These are phyloP conservation scores for Anoura caudifer DNA, from an alignment of 2,113 vertebrate species.

Conservation along the genomic window DNA sequence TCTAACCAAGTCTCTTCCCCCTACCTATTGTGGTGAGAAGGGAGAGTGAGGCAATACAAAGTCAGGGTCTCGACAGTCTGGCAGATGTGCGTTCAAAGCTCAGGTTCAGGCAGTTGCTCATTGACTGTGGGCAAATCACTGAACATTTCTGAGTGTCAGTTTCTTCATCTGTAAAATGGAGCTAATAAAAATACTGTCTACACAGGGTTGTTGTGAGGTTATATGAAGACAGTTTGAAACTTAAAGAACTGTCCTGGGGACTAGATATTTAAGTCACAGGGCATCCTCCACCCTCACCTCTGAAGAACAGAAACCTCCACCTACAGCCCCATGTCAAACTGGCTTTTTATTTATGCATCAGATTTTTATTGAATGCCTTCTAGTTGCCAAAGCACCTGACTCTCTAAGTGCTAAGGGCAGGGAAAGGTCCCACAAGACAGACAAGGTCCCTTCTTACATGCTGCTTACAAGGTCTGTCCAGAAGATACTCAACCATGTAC, in stretches of 20 bases:
- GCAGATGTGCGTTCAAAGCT: neutral
- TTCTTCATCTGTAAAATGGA: neutral
- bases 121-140: neutral
- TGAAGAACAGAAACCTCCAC: neutral
- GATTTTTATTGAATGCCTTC: neutral
- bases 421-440: neutral
- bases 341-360: neutral
- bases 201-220: neutral
- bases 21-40: neutral
- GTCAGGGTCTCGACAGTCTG: neutral
- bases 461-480: neutral
- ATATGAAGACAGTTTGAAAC: neutral
- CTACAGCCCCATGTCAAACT: neutral
- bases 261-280: neutral
- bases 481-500: neutral
- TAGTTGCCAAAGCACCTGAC: neutral
- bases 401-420: neutral
- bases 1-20: neutral
- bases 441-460: neutral
- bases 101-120: neutral
- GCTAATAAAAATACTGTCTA: neutral
- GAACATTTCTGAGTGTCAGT: neutral
- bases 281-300: neutral
- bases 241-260: neutral
- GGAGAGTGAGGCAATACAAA: neutral